phyloP scores from a whole-genome alignment of 1,140 invertebrate genomes.

The Nomia melanderi region DNA sequence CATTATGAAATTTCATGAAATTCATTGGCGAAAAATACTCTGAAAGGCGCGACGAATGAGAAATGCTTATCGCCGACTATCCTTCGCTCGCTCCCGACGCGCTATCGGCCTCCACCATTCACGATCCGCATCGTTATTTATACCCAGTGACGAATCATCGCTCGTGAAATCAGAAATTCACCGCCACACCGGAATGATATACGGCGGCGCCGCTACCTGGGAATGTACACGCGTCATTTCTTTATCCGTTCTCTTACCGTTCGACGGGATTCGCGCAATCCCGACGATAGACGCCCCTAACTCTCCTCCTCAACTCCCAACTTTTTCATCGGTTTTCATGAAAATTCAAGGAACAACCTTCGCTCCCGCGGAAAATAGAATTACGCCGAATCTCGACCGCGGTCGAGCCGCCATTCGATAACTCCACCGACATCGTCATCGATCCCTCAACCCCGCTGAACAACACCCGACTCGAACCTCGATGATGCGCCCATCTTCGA shows the following conservation, averaged over 20 bases:
- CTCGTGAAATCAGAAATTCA: constrained; percentile 59
- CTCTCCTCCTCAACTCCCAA: too few species aligned
- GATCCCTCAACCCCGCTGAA: too few species aligned
- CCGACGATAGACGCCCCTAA: constrained; percentile 59
- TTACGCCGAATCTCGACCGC: too few species aligned
- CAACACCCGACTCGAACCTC: too few species aligned
- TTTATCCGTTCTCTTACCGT: too few species aligned
- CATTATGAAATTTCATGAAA: constrained; percentile 87
- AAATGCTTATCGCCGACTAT: constrained; percentile 65
- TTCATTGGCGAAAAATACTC: constrained; percentile 75
- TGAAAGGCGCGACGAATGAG: constrained; percentile 70
- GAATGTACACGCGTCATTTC: constrained; percentile 50
- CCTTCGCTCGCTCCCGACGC: constrained; percentile 62
- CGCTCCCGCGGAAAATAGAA: constrained; percentile 27
- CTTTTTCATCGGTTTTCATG: too few species aligned
- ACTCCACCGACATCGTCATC: too few species aligned
- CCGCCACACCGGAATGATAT: constrained; percentile 60
- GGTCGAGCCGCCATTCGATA: constrained; percentile 34
- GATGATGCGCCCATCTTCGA: constrained; percentile 24
- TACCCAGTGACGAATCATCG: constrained; percentile 38
- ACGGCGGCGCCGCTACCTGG: constrained; percentile 70
- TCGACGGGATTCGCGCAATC: constrained; percentile 47
- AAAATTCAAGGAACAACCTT: constrained; percentile 22
- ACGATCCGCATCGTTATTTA: constrained; percentile 38
- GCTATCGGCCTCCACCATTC: constrained; percentile 62